phyloP scores from a whole-genome alignment of 2,888 invertebrate species.

The Cerastis leucographa region DNA sequence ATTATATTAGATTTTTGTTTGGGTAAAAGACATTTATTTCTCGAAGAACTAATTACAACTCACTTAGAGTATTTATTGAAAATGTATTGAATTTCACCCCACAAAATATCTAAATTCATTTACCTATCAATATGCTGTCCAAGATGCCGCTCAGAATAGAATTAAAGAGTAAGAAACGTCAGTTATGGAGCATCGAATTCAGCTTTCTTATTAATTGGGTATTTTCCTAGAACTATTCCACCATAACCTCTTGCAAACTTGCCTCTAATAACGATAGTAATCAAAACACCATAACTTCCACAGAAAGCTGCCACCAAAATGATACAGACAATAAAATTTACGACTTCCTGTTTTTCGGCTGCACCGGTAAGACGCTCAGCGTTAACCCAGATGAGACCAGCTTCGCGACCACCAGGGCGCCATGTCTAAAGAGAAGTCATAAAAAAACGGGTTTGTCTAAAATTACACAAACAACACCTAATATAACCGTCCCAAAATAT shows the following conservation, averaged over 20 bases:
- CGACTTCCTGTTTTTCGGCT: slow-evolving; percentile 54
- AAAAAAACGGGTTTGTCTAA: slow-evolving; percentile 55
- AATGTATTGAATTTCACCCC: background rate
- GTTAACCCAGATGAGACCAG: slow-evolving; percentile 51
- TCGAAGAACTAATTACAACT: too few relatives aligned
- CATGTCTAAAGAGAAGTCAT: slow-evolving; percentile 18
- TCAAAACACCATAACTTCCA: slow-evolving; percentile 41
- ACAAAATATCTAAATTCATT: background rate
- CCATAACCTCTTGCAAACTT: slow-evolving; percentile 2
- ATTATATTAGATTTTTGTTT: too few relatives aligned
- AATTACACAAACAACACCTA: slow-evolving; percentile 53
- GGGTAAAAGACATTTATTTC: too few relatives aligned
- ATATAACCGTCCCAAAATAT: slow-evolving; percentile 50
- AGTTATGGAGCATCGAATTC: background rate
- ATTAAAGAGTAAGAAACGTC: background rate
- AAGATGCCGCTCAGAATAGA: background rate
- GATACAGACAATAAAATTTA: slow-evolving; percentile 45
- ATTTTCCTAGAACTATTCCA: background rate
- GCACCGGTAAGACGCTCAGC: slow-evolving; percentile 26
- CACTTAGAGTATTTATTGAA: background rate
- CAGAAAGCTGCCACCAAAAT: slow-evolving; percentile 24
- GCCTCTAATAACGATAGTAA: slow-evolving; percentile 19
- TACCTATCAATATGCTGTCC: background rate
- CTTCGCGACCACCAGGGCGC: slow-evolving; percentile 55
- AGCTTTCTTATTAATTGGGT: background rate